Base-by-base conservation (phyloP, 1,140 invertebrate genomes). In the Nautilus pompilius region DNA sequence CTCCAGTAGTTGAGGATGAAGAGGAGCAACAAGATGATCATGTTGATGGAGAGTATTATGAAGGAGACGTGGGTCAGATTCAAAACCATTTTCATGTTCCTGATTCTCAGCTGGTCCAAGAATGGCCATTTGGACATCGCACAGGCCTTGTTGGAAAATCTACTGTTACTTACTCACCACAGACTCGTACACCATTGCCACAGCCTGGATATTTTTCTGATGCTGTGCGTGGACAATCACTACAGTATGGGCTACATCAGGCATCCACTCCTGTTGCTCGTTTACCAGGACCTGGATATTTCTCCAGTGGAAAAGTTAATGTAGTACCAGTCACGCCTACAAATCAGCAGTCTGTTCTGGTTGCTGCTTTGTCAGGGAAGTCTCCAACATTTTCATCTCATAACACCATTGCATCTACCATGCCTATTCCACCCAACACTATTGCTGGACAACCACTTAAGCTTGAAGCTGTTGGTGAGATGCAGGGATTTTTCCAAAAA, bases 281-380 rank as follows among this genome's bases (percentile, higher is more conserved):
- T 10, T 49, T 64, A 26, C 72, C 70, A 15, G 71, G 71, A 2
- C 76, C 76, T 41, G 76, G 76, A 13, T 77, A 67, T 61, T 75
- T 75, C 48, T 74, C 74, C 30, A 30, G 5, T 2, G 13, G 15
- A 22, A 53, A 53, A 28, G n/a, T 10, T 26, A 41, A 48, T 46
- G 15, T 33, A 45, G 53, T 34, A 41, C 29, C 58, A 22, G 6
- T 8, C 28, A 32, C 26, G 17, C 8, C 33, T 36, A 20, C 58
- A 22, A 36, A 67, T 5, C 58, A 30, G 24, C 32, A 66, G 20
- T 22, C 56, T 36, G 48, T 41, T 51, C 33, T 58, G 45, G 56
- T 30, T 53, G 48, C 58, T 30, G 60, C 59, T 30, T 24, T 57
- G 6, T 28, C 51, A 5, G 36, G 59, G 20, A 57, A 45, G 20